phyloP scores from a whole-genome alignment of 2,113 vertebrate genomes.

The Columbina picui region DNA sequence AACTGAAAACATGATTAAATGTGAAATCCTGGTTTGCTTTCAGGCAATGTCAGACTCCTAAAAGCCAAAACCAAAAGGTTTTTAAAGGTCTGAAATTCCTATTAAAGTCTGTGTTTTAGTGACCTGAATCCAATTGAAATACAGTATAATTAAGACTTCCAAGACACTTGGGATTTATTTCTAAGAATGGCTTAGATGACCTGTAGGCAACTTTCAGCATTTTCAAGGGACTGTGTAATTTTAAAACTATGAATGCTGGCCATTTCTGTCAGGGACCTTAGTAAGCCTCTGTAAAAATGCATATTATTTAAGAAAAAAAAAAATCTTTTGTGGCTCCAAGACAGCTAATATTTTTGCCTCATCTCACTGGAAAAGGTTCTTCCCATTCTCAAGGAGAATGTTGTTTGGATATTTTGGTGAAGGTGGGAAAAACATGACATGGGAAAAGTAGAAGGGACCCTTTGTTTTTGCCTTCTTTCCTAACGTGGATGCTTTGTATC shows the following conservation, averaged over 20 bases:
- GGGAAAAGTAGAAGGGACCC: background rate
- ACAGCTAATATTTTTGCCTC: background rate
- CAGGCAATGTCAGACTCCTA: background rate
- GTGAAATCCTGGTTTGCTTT: background rate
- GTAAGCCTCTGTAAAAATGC: background rate
- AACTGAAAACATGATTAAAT: background rate
- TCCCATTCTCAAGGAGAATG: background rate
- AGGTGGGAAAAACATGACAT: background rate
- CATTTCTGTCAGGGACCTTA: background rate
- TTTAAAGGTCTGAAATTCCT: background rate
- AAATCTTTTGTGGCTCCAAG: background rate
- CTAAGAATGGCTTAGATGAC: background rate
- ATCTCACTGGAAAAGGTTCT: background rate
- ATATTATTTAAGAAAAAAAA: background rate
- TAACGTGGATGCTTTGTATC: background rate
- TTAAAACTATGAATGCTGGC: background rate
- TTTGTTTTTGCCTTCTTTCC: background rate
- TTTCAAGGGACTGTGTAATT: background rate
- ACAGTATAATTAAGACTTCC: background rate
- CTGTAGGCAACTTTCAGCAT: background rate
- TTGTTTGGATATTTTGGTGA: background rate
- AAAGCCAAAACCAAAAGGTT: background rate
- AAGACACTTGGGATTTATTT: background rate
- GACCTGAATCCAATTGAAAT: background rate
- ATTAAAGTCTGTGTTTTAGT: background rate